phyloP scores from a whole-genome alignment of 2,113 vertebrate species.

The Mobula hypostoma region DNA sequence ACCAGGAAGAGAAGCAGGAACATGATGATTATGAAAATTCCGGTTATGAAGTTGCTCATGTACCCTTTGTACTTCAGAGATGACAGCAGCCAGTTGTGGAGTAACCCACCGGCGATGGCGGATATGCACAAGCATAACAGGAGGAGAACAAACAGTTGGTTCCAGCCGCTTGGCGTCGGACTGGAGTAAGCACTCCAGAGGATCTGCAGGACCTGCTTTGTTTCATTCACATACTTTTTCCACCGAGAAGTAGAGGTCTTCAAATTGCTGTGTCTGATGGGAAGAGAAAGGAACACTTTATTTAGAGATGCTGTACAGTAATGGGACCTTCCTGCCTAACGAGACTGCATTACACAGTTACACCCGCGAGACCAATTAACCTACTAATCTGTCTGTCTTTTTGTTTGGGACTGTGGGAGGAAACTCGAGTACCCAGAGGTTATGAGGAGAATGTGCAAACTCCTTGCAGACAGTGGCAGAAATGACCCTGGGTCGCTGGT shows the following conservation, averaged over 20 bases:
- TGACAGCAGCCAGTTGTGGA: slow-evolving; percentile 69
- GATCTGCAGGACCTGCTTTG: slow-evolving; percentile 43
- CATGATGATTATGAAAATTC: slow-evolving; percentile 54
- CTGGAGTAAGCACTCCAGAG: slow-evolving; percentile 70
- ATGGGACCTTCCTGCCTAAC: no score
- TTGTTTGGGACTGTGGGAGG: no score
- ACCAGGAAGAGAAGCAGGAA: slow-evolving; percentile 63
- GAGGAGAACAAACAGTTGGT: slow-evolving; percentile 62
- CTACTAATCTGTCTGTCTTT: no score
- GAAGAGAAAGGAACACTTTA: neutral
- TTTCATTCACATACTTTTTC: neutral
- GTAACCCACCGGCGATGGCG: slow-evolving; percentile 51
- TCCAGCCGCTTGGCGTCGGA: slow-evolving; percentile 54
- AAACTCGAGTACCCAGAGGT: no score
- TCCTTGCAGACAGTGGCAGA: no score
- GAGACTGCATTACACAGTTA: no score
- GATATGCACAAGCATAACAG: slow-evolving; percentile 60
- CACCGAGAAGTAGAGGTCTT: neutral
- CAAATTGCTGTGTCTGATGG: neutral
- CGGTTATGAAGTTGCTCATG: slow-evolving; percentile 41
- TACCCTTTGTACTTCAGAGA: slow-evolving; percentile 57
- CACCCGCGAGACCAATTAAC: no score
- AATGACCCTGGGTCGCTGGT: no score
- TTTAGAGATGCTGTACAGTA: no score
- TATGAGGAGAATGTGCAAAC: no score